phyloP scores from a whole-genome alignment of 2,797 vertebrate genomes.

The Octomys mimax region DNA sequence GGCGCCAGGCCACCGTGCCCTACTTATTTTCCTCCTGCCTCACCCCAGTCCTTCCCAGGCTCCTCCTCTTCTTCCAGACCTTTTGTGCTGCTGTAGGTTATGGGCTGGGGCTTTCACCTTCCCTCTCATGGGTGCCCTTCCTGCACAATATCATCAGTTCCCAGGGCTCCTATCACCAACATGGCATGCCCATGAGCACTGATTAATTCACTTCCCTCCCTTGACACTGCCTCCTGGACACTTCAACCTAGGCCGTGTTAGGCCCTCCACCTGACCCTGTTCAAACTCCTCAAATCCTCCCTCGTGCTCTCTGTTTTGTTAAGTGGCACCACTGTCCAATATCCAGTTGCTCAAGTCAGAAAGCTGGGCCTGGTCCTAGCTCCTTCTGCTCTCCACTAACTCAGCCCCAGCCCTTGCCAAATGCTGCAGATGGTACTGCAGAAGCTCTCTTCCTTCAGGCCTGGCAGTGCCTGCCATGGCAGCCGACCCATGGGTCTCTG shows the following conservation, averaged over 20 bases:
- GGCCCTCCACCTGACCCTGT: neutral
- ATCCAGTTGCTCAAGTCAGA: neutral
- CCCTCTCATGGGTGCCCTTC: neutral
- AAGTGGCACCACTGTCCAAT: neutral
- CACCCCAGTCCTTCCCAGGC: neutral
- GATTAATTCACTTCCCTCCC: neutral
- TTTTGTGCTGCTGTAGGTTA: neutral
- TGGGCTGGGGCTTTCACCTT: neutral
- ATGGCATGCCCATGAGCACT: neutral
- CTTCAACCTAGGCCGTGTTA: neutral
- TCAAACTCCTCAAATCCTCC: neutral
- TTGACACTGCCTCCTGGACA: neutral
- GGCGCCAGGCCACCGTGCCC: fast-evolving
- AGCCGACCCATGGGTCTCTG: neutral
- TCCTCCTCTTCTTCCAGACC: neutral
- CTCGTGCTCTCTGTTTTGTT: neutral
- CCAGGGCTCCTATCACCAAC: neutral
- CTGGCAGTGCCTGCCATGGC: fast-evolving
- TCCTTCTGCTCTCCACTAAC: neutral
- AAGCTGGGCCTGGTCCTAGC: neutral
- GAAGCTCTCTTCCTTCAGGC: neutral
- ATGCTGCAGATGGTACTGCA: neutral
- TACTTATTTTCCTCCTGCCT: neutral
- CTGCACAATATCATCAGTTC: neutral
- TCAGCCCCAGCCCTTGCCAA: neutral